These are phyloP conservation scores for Panorpa germanica DNA, from an alignment of 2,888 invertebrate genomes.

Conservation along the genomic window DNA sequence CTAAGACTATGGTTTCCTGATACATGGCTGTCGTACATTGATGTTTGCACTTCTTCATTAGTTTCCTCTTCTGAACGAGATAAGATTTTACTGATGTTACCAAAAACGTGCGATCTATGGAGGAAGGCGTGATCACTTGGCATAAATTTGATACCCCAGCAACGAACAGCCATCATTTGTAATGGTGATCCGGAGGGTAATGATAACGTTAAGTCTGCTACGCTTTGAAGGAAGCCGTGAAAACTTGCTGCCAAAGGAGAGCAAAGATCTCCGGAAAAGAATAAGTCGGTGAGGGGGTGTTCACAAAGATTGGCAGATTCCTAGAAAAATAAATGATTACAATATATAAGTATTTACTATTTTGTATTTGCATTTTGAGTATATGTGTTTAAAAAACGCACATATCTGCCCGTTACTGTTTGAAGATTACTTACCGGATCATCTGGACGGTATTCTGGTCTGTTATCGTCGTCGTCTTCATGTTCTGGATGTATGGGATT, in stretches of 20 bases:
- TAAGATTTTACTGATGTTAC: conserved; percentile 87
- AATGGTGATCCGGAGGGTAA: conserved; percentile 74
- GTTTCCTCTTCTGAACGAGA: conserved; percentile 73
- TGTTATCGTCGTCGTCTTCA: conserved; percentile 34
- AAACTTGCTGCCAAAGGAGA: conserved; percentile 53
- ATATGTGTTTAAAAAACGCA: conserved; percentile 12
- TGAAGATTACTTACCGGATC: conserved; percentile 19
- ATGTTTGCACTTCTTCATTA: conserved; percentile 26
- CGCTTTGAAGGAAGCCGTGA: conserved; percentile 74
- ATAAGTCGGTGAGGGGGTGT: conserved; percentile 62
- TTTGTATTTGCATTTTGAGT: background rate
- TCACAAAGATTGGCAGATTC: conserved; percentile 42
- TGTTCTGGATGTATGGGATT: conserved; percentile 31
- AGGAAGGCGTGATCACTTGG: conserved; percentile 81
- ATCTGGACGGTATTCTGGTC: conserved; percentile 21
- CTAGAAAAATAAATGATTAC: conserved; percentile 17
- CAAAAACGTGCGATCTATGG: conserved; percentile 85
- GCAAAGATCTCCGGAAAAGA: conserved; percentile 50
- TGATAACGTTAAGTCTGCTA: conserved; percentile 79
- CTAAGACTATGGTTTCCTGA: conserved; percentile 18
- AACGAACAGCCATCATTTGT: conserved; percentile 81
- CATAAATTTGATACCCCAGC: conserved; percentile 82
- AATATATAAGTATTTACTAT: conserved; percentile 5
- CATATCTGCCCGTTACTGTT: conserved; percentile 21
- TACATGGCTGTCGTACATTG: conserved; percentile 17